A percentile compares a stretch with the other conserved stretches of the same genome.
These are phyloP conservation scores for Penaeus japonicus DNA, from an alignment of 1,140 invertebrate species.

Conservation along the genomic window DNA sequence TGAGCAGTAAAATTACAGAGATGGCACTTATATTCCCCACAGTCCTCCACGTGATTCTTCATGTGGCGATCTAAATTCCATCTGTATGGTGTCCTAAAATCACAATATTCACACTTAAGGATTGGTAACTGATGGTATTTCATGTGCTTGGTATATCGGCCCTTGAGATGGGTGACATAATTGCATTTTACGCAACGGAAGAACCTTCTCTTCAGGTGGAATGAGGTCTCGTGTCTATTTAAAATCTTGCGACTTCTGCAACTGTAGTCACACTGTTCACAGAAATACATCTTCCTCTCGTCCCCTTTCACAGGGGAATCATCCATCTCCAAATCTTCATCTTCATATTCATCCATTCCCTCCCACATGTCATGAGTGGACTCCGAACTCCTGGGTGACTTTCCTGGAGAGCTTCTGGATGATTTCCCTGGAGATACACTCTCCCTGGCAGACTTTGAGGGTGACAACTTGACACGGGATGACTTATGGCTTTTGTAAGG, in stretches of 20 bases:
- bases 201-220: slow-evolving; percentile 68
- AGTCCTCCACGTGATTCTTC: slow-evolving; percentile 83
- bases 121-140: slow-evolving; percentile 93
- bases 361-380: slow-evolving; percentile 27
- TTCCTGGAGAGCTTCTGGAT: slow-evolving; percentile 38
- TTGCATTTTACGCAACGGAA: slow-evolving; percentile 88
- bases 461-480: slow-evolving; percentile 8
- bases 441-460: slow-evolving; percentile 30
- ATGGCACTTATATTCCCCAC: slow-evolving; percentile 81
- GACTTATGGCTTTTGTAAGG: slow-evolving; percentile 44
- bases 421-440: slow-evolving; percentile 46
- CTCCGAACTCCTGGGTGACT: slow-evolving; percentile 40
- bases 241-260: slow-evolving; percentile 54
- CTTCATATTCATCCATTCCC: slow-evolving; percentile 50
- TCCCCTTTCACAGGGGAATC: slow-evolving; percentile 46
- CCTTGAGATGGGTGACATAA: slow-evolving; percentile 88
- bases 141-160: slow-evolving; percentile 91
- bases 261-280: slow-evolving; percentile 53
- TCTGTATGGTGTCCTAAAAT: slow-evolving; percentile 91
- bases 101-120: slow-evolving; percentile 91
- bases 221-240: slow-evolving; percentile 56
- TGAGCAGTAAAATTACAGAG: slow-evolving; percentile 91
- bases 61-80: slow-evolving; percentile 93
- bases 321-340: slow-evolving; percentile 43
- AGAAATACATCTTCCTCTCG: slow-evolving; percentile 45